Base-by-base conservation (phyloP, 2,113 vertebrate species). In the Aptenodytes forsteri region DNA sequence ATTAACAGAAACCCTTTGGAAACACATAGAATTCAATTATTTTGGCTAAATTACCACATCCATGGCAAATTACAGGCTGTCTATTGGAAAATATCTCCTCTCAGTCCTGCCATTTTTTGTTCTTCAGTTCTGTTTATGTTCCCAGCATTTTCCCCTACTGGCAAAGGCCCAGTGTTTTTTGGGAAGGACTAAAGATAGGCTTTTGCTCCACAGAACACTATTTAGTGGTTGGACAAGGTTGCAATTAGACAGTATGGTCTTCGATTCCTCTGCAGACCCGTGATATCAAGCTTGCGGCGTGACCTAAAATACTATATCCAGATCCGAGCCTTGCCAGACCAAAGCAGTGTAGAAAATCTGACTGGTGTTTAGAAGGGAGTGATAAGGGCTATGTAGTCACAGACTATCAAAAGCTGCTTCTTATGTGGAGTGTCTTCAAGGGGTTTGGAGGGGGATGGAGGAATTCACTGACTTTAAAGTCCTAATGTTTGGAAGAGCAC, bases 51-150 rank as follows among this genome's bases (percentile, higher is more conserved):
- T 90, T 93, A 82, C 96, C 95, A 89, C 70, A 96, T 96, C 89
- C 94, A 96, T 59, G n/a, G 95, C 82, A 97, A 97, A 98, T 97
- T 97, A 97, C 77, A 98, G 95, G 38, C 67, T 97, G 75, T 56
- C 93, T 93, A 80, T 92, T 96, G 97, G 93, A 97, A 98, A 97
- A 96, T 94, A 90, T 95, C 94, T 97, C 92, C 52, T 91, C 84
- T 91, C 19, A 30, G 34, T 78, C 75, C 80, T 93, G 71, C 93
- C 88, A 83, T 83, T 92, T 95, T 96, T 93, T 94, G 83, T 93
- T 93, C 93, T 89, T 80, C 49, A 40, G 42, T 86, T 95, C 50
- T 96, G 91, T 97, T 96, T 96, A 78, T 97, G 56, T 97, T 97
- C 93, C 90, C 95, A 96, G 69, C 67, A 90, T 92, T 96, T 95